These are phyloP conservation scores for Mystacornis crossleyi DNA, from an alignment of 2,113 vertebrate genomes.

Conservation along the genomic window DNA sequence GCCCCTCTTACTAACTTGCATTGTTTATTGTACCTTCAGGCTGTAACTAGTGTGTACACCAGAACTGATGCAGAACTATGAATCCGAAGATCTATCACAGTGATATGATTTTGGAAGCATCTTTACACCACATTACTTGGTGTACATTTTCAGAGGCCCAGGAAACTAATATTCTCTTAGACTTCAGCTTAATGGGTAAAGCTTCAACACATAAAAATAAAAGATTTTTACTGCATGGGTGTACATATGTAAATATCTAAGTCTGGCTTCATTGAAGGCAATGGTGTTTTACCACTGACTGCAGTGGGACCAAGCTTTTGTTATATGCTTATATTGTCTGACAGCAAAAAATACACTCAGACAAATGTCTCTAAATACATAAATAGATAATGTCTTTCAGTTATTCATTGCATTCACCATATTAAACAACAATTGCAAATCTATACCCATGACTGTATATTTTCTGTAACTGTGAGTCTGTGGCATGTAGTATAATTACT, in stretches of 20 bases:
- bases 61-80: neutral
- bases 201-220: neutral
- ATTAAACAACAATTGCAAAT: neutral
- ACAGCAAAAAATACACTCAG: neutral
- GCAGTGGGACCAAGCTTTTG: neutral
- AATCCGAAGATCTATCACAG: neutral
- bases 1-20: neutral
- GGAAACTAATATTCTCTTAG: neutral
- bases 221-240: neutral
- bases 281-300: neutral
- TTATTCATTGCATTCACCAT: neutral
- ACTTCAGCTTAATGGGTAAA: neutral
- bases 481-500: neutral
- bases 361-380: neutral
- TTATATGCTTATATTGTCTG: neutral
- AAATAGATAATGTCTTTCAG: neutral
- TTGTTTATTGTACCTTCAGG: constrained; percentile 18
- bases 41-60: neutral
- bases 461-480: neutral
- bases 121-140: neutral
- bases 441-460: neutral
- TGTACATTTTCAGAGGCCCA: neutral
- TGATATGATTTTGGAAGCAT: neutral
- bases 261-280: neutral
- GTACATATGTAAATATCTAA: neutral